A percentile compares a stretch with the other conserved stretches of the same genome.
These are phyloP conservation scores for Acanthopleura granulata DNA, from an alignment of 2,888 invertebrate species.

Conservation along the genomic window DNA sequence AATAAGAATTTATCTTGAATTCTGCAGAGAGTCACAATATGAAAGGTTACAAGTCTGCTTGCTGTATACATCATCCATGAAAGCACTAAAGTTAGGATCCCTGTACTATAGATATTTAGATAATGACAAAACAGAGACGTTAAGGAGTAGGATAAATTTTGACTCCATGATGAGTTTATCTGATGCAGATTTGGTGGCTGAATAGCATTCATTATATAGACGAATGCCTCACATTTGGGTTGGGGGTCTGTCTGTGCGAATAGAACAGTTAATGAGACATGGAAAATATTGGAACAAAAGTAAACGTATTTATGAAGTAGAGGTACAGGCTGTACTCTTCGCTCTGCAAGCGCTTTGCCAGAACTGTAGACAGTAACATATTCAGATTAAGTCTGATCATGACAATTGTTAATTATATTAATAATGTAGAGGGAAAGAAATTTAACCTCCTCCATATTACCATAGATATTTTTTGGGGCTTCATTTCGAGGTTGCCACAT, in stretches of 20 bases:
- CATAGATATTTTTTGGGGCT: not conserved
- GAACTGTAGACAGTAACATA: not conserved
- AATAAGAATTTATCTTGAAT: not conserved
- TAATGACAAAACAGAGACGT: too few species aligned
- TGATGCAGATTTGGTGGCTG: conserved; percentile 1
- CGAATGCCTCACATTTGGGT: conserved; percentile 10
- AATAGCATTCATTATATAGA: not conserved
- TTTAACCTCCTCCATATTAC: not conserved
- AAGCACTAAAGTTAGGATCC: too few species aligned
- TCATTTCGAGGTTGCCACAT: not conserved
- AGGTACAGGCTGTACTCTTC: not conserved
- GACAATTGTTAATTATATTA: conserved; percentile 3
- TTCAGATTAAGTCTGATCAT: conserved; percentile 6
- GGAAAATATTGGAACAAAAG: not conserved
- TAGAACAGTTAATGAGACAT: not conserved
- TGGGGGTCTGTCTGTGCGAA: not conserved
- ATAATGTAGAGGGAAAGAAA: conserved; percentile 1
- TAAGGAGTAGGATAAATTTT: too few species aligned
- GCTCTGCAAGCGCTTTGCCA: not conserved
- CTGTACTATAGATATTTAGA: too few species aligned
- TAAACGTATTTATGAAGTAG: not conserved
- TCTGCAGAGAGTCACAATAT: not conserved
- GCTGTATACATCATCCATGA: too few species aligned
- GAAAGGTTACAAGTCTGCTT: not conserved
- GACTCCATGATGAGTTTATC: too few species aligned